Percentiles rank a stretch among this genome's conserved stretches.
Evolutionary conservation across 2,113 vertebrate genomes (phyloP).

Genomic region (Drymodes brunneopygia): DNA sequence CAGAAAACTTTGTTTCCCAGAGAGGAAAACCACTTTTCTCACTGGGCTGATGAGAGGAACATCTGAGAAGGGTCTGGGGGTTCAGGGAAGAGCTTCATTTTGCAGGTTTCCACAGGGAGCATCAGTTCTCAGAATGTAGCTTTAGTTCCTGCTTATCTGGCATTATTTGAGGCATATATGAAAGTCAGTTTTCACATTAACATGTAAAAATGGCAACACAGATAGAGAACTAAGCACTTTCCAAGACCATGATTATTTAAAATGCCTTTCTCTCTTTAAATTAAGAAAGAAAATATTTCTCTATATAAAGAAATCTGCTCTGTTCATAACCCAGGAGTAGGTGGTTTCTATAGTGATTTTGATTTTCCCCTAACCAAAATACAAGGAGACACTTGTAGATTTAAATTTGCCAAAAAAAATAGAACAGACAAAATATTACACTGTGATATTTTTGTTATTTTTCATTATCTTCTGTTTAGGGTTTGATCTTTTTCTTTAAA

Average conservation of each 20-base stretch:
- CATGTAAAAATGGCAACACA: neutral
- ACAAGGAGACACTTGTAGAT: neutral
- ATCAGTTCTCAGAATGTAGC: neutral
- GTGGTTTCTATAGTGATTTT: neutral
- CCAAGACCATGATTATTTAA: neutral
- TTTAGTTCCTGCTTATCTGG: neutral
- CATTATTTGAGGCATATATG: neutral
- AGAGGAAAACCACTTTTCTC: neutral
- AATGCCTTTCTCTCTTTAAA: neutral
- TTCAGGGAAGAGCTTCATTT: neutral
- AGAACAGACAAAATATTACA: neutral
- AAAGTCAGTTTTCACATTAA: neutral
- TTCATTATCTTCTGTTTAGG: neutral
- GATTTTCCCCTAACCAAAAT: neutral
- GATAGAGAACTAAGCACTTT: neutral
- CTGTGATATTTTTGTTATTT: neutral
- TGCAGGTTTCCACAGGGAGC: neutral
- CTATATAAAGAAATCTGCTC: neutral
- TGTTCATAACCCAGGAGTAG: neutral
- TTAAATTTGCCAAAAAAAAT: neutral
- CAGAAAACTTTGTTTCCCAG: neutral
- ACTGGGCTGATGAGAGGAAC: neutral
- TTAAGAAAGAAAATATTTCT: neutral
- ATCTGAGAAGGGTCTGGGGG: neutral
- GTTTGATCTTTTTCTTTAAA: neutral